A percentile compares a stretch with the other conserved stretches of the same genome.
These are phyloP conservation scores for Andrena fulva DNA, from an alignment of 2,888 invertebrate species.

Conservation along the genomic window DNA sequence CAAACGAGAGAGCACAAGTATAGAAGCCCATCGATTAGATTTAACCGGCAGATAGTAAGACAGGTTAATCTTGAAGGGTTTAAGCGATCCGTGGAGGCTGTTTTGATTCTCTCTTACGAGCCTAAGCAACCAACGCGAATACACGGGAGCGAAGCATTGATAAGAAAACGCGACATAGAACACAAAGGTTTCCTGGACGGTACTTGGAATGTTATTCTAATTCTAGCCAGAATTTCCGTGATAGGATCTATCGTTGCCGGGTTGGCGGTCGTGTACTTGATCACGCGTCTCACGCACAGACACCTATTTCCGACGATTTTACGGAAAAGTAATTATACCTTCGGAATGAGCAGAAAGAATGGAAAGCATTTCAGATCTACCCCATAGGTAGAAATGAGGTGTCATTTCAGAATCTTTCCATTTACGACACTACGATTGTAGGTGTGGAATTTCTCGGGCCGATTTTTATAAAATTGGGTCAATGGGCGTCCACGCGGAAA, in stretches of 20 bases:
- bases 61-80: constrained; percentile 16
- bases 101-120: constrained; percentile 47
- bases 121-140: constrained; percentile 1
- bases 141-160: neutral
- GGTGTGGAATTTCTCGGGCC: constrained; percentile 84
- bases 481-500: constrained; percentile 85
- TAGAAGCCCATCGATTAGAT: constrained; percentile 20
- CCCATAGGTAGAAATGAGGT: neutral
- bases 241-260: constrained; percentile 65
- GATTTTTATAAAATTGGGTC: constrained; percentile 86
- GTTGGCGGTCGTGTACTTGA: constrained; percentile 66
- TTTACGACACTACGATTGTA: constrained; percentile 9
- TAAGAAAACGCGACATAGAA: neutral
- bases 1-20: neutral
- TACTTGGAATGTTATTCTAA: constrained; percentile 47
- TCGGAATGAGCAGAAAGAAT: neutral
- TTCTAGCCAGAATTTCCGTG: constrained; percentile 66
- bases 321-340: constrained; percentile 66
- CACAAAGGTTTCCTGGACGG: constrained; percentile 40
- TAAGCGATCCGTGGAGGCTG: constrained; percentile 26
- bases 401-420: neutral
- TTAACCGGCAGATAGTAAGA: constrained; percentile 7
- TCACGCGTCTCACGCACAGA: constrained; percentile 66
- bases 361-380: neutral
- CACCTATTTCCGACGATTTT: constrained; percentile 65